These are phyloP conservation scores for Lasiurus borealis DNA, from an alignment of 2,113 vertebrate genomes.

Conservation along the genomic window DNA sequence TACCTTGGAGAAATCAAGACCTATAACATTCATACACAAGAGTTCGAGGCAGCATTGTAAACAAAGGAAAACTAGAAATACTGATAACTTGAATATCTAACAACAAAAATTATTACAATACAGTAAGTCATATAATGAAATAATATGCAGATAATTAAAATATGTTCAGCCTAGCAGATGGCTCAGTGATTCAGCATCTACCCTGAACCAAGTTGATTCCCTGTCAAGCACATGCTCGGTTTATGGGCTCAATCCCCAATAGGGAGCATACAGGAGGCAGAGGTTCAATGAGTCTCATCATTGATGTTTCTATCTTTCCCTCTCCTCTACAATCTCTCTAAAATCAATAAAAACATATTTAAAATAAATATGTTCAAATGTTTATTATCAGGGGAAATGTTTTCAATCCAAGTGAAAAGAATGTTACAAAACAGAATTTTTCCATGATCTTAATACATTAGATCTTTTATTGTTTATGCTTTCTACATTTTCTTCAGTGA, in stretches of 20 bases:
- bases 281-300: too few species aligned
- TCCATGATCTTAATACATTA: neutral
- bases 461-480: constrained; percentile 25
- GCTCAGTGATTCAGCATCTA: too few species aligned
- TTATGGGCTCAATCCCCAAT: too few species aligned
- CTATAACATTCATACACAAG: neutral
- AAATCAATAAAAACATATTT: too few species aligned
- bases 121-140: constrained; percentile 5
- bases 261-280: too few species aligned
- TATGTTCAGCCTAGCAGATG: neutral
- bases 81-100: constrained; percentile 35
- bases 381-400: constrained; percentile 5
- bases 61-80: constrained; percentile 54
- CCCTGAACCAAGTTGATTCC: too few species aligned
- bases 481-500: constrained; percentile 38
- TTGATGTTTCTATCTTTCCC: too few species aligned
- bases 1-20: constrained; percentile 37
- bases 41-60: neutral
- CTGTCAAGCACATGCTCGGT: too few species aligned
- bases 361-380: constrained; percentile 26
- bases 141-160: constrained; percentile 38
- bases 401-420: constrained; percentile 22
- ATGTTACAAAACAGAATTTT: neutral
- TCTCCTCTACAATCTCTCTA: too few species aligned
- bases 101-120: constrained; percentile 17